phyloP scores from a whole-genome alignment of 2,797 vertebrate genomes.

The Oreochromis mossambicus region DNA sequence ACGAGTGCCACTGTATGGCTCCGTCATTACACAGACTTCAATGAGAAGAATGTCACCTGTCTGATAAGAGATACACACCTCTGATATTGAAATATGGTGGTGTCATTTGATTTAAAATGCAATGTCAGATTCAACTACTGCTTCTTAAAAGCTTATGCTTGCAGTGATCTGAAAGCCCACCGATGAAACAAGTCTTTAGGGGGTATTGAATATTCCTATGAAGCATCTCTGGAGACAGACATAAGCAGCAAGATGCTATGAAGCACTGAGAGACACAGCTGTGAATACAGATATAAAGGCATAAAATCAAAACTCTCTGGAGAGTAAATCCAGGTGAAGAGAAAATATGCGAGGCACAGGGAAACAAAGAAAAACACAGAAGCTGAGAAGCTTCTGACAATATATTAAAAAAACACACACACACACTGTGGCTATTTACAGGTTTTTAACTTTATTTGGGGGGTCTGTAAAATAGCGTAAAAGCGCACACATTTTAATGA shows the following conservation, averaged over 20 bases:
- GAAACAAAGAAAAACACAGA: slow-evolving; percentile 14
- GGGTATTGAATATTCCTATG: slow-evolving; percentile 46
- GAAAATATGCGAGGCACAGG: slow-evolving; percentile 18
- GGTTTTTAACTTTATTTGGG: not conserved
- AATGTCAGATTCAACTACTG: slow-evolving; percentile 62
- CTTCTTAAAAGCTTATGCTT: slow-evolving; percentile 41
- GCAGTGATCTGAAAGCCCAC: slow-evolving; percentile 63
- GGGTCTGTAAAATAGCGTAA: not conserved
- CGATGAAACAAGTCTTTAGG: slow-evolving; percentile 58
- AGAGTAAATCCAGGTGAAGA: slow-evolving; percentile 47
- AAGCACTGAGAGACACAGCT: slow-evolving; percentile 52
- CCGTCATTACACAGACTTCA: slow-evolving; percentile 42
- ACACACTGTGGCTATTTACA: not conserved
- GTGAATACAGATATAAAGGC: slow-evolving; percentile 54
- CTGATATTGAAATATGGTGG: slow-evolving; percentile 45
- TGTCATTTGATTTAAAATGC: slow-evolving; percentile 54
- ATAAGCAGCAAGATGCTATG: slow-evolving; percentile 31
- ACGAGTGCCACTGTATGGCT: slow-evolving; percentile 8
- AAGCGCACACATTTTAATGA: not conserved
- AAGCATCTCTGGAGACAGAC: slow-evolving; percentile 65
- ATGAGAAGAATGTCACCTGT: slow-evolving; percentile 29
- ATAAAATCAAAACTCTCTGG: slow-evolving; percentile 55
- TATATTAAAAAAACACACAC: not conserved
- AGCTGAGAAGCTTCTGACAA: not conserved
- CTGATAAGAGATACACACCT: slow-evolving; percentile 46